These are phyloP conservation scores for Chiloscyllium plagiosum DNA, from an alignment of 2,113 vertebrate genomes.

Conservation along the genomic window DNA sequence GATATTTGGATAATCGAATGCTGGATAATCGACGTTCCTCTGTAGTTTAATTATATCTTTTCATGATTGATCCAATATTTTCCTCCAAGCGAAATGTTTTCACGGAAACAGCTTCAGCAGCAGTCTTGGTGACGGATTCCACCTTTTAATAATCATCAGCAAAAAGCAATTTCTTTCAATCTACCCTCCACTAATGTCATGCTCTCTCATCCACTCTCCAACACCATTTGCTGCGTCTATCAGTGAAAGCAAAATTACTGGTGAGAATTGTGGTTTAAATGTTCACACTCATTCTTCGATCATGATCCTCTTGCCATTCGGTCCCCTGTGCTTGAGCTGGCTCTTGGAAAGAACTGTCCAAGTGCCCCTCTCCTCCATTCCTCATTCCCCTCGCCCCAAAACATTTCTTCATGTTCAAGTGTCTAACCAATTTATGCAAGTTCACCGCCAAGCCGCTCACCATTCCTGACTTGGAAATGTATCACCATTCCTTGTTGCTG, in stretches of 20 bases:
- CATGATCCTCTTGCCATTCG: background rate
- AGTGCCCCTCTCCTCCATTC: background rate
- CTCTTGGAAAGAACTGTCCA: background rate
- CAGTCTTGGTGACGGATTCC: background rate
- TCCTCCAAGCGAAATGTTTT: background rate
- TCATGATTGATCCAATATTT: background rate
- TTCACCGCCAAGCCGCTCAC: too few species aligned
- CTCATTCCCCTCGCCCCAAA: slow-evolving; percentile 42
- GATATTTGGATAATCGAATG: too few species aligned
- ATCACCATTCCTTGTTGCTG: too few species aligned
- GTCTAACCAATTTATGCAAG: background rate
- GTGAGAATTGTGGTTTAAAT: background rate
- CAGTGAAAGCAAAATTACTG: background rate
- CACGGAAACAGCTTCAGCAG: background rate
- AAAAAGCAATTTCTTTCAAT: background rate
- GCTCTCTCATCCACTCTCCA: background rate
- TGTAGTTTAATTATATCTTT: background rate
- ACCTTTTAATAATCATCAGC: background rate
- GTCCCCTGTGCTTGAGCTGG: background rate
- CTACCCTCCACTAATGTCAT: too few species aligned
- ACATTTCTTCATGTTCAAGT: too few species aligned
- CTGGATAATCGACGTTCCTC: too few species aligned
- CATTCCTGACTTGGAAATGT: too few species aligned
- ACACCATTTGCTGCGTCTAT: background rate
- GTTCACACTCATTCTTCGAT: background rate